These are phyloP conservation scores for Vulpes ferrilata DNA, from an alignment of 2,113 vertebrate genomes.

Conservation along the genomic window DNA sequence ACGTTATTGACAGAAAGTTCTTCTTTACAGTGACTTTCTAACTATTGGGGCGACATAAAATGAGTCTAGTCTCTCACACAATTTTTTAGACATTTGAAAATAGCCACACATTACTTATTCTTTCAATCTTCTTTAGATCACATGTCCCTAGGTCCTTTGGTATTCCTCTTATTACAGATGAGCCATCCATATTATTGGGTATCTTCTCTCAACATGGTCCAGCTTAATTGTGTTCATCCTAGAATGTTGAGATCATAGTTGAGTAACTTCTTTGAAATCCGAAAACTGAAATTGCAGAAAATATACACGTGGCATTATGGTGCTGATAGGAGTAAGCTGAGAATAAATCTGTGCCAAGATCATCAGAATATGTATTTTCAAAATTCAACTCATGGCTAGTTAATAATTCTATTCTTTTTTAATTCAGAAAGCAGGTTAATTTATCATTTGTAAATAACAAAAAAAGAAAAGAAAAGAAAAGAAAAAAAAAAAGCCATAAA, in stretches of 20 bases:
- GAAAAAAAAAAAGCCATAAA: neutral
- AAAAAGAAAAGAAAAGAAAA: neutral
- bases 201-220: neutral
- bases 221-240: neutral
- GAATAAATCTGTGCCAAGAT: neutral
- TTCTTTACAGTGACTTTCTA: neutral
- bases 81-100: neutral
- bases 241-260: neutral
- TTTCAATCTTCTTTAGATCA: neutral
- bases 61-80: neutral
- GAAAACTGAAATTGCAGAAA: neutral
- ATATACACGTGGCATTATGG: neutral
- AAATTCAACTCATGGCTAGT: neutral
- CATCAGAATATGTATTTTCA: neutral
- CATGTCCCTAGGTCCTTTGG: neutral
- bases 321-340: neutral
- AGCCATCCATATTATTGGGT: neutral
- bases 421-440: neutral
- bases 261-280: neutral
- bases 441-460: neutral
- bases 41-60: neutral
- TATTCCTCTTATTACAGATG: neutral
- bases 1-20: neutral
- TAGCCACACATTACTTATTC: neutral
- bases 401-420: constrained; percentile 16